A percentile compares a stretch with the other conserved stretches of the same genome.
These are phyloP conservation scores for Miichthys miiuy DNA, from an alignment of 2,797 vertebrate genomes.

Conservation along the genomic window DNA sequence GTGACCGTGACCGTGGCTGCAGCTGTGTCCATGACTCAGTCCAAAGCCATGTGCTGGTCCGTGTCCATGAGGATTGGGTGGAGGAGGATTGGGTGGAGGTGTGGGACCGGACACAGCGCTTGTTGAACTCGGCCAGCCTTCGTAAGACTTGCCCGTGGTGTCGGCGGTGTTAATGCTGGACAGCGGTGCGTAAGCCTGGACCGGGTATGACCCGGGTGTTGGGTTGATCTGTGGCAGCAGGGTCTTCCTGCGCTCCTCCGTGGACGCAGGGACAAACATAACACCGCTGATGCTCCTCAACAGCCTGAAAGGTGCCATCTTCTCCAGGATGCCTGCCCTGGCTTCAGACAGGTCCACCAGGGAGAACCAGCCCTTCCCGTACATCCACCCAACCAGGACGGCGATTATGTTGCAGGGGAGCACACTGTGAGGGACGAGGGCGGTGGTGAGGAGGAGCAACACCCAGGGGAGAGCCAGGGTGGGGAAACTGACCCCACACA, in stretches of 20 bases:
- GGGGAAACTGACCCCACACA: conserved; percentile 79
- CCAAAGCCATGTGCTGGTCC: conserved; percentile 22
- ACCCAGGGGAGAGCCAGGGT: conserved; percentile 76
- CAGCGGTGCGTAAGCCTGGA: conserved; percentile 76
- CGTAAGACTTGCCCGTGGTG: conserved; percentile 20
- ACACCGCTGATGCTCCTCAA: conserved; percentile 55
- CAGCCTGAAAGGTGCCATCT: conserved; percentile 69
- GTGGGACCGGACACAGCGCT: conserved; percentile 5
- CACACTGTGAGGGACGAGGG: conserved; percentile 65
- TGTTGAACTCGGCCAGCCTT: conserved; percentile 68
- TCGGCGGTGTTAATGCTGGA: conserved; percentile 37
- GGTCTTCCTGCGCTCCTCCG: conserved; percentile 72
- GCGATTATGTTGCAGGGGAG: conserved; percentile 76
- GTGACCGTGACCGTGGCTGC: conserved; percentile 38
- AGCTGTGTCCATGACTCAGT: conserved; percentile 48
- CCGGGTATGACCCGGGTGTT: conserved; percentile 78
- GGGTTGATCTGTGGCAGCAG: conserved; percentile 78
- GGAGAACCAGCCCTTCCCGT: conserved; percentile 74
- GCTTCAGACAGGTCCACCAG: conserved; percentile 72
- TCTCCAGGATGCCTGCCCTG: conserved; percentile 71
- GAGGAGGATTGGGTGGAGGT: conserved; percentile 9
- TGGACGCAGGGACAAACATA: conserved; percentile 70
- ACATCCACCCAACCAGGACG: conserved; percentile 71
- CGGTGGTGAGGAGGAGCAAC: conserved; percentile 70
- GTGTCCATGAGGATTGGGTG: conserved; percentile 37